Evolutionary conservation across 2,888 invertebrate genomes (phyloP), one percentile per base, ranked within the genome.

Genomic region (Spodoptera picta): DNA sequence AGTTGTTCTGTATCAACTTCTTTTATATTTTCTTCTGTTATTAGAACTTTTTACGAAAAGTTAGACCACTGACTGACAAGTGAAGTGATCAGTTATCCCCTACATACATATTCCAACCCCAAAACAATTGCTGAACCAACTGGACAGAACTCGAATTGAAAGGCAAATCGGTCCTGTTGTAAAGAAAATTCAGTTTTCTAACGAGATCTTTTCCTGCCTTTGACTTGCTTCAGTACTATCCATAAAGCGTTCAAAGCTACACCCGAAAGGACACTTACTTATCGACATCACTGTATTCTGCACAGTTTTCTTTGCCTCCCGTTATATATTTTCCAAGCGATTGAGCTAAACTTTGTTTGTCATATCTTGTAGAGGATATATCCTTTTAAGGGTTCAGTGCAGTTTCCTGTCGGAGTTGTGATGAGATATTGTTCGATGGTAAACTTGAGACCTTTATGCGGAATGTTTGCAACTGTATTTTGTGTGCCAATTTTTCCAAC

Each of bases 211-310:
- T 23, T 48, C 51, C 36, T 49, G 45, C 47, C 44, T 51, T 44
- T 65, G 11, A 47, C 46, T 46, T 12, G 27, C 14, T 24, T 57
- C 14, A 62, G 24, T 31, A 44, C 47, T 51, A 56, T 57, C 19
- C 31, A 47, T 43, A 24, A 57, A 43, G 52, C 54, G 14, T 12
- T 19, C 43, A 44, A 45, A 46, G 49, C 50, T 53, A 48, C 9
- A 42, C 4, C 41, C 14, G n/a, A 3, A 56, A 36, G 36, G 24
- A 49, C n/a, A n/a, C 47, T 52, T 52, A 14, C 36, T 50, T 46
- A 43, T 55, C 48, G 42, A 54, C 47, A 58, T 19, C 43, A 75
- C 64, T 71, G 55, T 57, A 69, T 51, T 58, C 54, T 7, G 48
- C 51, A 48, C 56, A 43, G 36, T 54, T 54, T 57, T 41, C 19